A percentile compares a stretch with the other conserved stretches of the same genome.
Conservation (phyloP, 1,140 invertebrate genomes). For the Caenorhabditis tropicalis region DNA sequence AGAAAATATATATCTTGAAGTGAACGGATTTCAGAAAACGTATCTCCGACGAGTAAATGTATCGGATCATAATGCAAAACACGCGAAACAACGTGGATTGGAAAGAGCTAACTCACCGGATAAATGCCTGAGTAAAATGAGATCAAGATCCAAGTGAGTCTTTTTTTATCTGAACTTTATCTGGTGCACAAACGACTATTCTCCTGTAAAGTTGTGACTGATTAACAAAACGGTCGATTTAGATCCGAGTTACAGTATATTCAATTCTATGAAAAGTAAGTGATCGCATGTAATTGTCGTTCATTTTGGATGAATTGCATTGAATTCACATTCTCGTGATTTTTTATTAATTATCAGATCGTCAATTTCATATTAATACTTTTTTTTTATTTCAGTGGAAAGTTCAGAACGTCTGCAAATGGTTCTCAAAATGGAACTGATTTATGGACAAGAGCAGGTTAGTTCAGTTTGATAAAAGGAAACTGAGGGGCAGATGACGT, state of each 20-base stretch:
- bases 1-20: constrained; percentile 61
- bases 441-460: constrained; percentile 16
- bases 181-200: not conserved
- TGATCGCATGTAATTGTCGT: constrained; percentile 25
- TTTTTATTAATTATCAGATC: not conserved
- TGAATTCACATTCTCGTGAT: not conserved
- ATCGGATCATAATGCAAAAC: constrained; percentile 58
- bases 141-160: constrained; percentile 31
- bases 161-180: not conserved
- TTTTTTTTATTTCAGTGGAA: constrained; percentile 10
- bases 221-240: constrained; percentile 5
- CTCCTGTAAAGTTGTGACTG: too few relatives aligned
- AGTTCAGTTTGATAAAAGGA: not conserved
- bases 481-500: too few relatives aligned
- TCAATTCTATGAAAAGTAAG: constrained; percentile 50
- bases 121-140: constrained; percentile 38
- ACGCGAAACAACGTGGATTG: constrained; percentile 46
- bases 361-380: not conserved
- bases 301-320: not conserved
- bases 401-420: constrained; percentile 18
- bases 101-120: constrained; percentile 46
- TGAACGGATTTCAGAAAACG: constrained; percentile 54
- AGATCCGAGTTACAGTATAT: constrained; percentile 48
- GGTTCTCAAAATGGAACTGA: constrained; percentile 11
- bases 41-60: constrained; percentile 64